Conservation (phyloP, 1,140 invertebrate species). For the Cyphomyrmex costatus region DNA sequence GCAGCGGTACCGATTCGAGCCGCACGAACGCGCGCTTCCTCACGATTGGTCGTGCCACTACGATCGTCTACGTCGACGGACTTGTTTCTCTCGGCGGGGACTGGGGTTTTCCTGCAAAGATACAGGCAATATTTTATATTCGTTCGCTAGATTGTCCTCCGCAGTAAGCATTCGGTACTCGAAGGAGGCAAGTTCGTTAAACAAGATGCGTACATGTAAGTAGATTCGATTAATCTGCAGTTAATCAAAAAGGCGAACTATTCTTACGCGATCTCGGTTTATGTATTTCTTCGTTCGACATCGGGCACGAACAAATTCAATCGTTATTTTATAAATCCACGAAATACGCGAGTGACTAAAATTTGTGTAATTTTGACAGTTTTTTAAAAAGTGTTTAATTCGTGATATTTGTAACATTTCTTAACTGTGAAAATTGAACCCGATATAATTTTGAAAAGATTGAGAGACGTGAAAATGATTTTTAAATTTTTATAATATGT, state of each 20-base stretch:
- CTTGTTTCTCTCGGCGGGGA: constrained; percentile 33
- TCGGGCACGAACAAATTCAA: not conserved
- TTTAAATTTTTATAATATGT: no score
- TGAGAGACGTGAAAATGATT: not conserved
- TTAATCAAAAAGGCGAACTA: not conserved
- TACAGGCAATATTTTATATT: constrained; percentile 34
- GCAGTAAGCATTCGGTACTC: constrained; percentile 27
- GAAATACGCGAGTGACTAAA: not conserved
- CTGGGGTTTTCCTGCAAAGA: constrained; percentile 16
- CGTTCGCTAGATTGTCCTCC: not conserved
- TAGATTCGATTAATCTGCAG: not conserved
- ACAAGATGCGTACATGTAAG: constrained; percentile 48
- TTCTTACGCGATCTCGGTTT: not conserved
- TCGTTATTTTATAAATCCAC: not conserved
- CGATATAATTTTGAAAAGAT: not conserved
- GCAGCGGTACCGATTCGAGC: not conserved
- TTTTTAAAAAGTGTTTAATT: not conserved
- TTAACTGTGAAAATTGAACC: not conserved
- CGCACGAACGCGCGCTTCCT: not conserved
- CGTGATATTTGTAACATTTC: not conserved
- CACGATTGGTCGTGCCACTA: constrained; percentile 34
- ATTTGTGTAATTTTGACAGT: not conserved
- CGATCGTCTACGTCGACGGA: constrained; percentile 15
- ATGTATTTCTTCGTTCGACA: not conserved
- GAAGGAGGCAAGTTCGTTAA: not conserved